Evolutionary conservation across 2,888 invertebrate genomes (phyloP).

Genomic region (Calliscelio sp.): DNA sequence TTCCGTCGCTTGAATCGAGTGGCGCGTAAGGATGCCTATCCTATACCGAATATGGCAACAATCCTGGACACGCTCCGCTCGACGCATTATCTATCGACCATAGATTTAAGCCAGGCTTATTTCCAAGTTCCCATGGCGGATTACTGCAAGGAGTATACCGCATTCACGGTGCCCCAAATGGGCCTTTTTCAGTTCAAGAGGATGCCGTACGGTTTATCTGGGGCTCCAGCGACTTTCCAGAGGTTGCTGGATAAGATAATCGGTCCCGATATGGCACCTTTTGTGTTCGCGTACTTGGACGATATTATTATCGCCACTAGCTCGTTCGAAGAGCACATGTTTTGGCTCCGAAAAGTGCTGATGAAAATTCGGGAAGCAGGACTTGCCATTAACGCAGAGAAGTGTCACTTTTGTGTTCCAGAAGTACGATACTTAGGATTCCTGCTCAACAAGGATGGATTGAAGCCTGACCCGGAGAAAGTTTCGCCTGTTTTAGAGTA

Average conservation of each 20-base stretch:
- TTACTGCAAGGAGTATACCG: neutral
- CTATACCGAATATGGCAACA: too few species aligned
- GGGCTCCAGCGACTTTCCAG: neutral
- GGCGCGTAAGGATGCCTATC: too few species aligned
- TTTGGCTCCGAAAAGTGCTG: neutral
- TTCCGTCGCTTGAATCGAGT: too few species aligned
- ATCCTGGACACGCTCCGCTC: too few species aligned
- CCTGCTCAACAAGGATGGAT: neutral
- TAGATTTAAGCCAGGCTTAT: too few species aligned
- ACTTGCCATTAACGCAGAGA: neutral
- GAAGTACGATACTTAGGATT: constrained; percentile 12
- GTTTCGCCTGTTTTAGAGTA: constrained; percentile 21
- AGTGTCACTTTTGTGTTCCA: constrained; percentile 54
- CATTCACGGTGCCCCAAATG: constrained; percentile 1
- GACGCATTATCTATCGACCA: too few species aligned
- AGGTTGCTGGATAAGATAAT: too few species aligned
- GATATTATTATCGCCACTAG: neutral
- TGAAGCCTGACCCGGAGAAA: constrained; percentile 24
- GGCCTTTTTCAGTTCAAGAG: neutral
- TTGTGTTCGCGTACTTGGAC: neutral
- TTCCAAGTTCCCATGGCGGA: neutral
- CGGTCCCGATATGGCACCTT: neutral
- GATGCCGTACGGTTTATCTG: neutral
- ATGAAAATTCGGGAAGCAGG: neutral
- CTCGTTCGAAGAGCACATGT: neutral